Evolutionary conservation across 2,888 invertebrate species (phyloP), one percentile per base, ranked within the genome.

Genomic region (Habrosyne pyritoides): DNA sequence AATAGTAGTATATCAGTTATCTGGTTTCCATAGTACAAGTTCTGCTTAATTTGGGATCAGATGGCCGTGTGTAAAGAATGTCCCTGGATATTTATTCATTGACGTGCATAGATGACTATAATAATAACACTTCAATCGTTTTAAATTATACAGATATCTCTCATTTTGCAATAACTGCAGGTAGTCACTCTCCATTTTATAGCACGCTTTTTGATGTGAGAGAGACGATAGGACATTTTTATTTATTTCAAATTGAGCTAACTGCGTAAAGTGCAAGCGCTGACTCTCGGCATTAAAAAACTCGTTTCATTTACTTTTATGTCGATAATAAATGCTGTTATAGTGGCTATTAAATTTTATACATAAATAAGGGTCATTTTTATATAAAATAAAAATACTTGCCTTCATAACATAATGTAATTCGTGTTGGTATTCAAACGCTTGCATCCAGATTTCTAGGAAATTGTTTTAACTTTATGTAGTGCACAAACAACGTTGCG

Each of bases 291-390:
- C 50, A 18, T 28, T 28, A 28, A 50, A 49, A 47, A 26, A 18
- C 50, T 50, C 50, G 28, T 50, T 50, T 28, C 14, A 50, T 50
- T 50, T 50, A 21, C 14, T 50, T 50, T 28, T 28, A 50, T 50
- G 26, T 14, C 22, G 28, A 50, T 50, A 28, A 50, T 49, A 49
- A 49, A 49, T 26, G 14, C 14, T 8, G 18, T 18, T 18, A 6
- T 14, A 49, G 26, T 2, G 14, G 26, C 24, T 14, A 49, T 26
- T 49, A 7, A 26, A 14, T 49, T 49, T 49, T 49, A 49, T 49
- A 26, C 26, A 5, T 24, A 8, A 8, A 49, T 10, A 10, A n/a
- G n/a, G 8, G 1, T 0, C 42, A n/a, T 2, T 33, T 12, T 33
- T 33, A 12, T 12, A 33, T 33, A 33, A 33, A 33, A 33, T 33